These are phyloP conservation scores for Ascaphus truei DNA, from an alignment of 2,113 vertebrate genomes.

Conservation along the genomic window DNA sequence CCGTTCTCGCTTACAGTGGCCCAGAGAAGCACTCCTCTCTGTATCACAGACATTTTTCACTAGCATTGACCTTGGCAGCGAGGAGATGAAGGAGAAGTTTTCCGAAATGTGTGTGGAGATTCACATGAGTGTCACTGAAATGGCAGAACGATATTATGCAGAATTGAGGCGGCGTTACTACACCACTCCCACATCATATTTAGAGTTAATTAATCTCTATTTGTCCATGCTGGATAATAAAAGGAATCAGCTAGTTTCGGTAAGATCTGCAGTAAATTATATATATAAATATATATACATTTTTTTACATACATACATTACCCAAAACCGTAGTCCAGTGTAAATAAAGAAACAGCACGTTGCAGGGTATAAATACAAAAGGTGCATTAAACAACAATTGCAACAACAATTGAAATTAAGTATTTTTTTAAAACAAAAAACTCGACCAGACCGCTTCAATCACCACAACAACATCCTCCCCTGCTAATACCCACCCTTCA, in stretches of 20 bases:
- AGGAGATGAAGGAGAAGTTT: constrained; percentile 66
- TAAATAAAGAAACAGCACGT: too few species aligned
- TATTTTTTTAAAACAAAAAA: too few species aligned
- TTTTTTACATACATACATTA: too few species aligned
- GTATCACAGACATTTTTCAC: constrained; percentile 74
- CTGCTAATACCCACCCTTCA: too few species aligned
- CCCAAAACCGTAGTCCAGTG: too few species aligned
- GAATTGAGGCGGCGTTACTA: constrained; percentile 77
- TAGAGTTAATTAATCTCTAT: constrained; percentile 83
- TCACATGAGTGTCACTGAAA: constrained; percentile 71
- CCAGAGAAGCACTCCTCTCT: constrained; percentile 74
- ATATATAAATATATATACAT: background rate
- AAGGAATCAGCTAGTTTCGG: constrained; percentile 63
- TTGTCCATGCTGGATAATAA: constrained; percentile 71
- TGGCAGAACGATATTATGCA: constrained; percentile 69
- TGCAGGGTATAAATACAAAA: too few species aligned
- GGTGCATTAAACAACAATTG: too few species aligned
- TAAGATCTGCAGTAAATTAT: constrained; percentile 49
- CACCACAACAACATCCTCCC: too few species aligned
- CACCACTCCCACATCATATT: constrained; percentile 79
- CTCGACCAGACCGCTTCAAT: too few species aligned
- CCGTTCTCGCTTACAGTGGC: constrained; percentile 69
- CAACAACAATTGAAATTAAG: too few species aligned
- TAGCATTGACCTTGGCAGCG: constrained; percentile 60
- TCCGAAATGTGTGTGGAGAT: constrained; percentile 79